phyloP scores from a whole-genome alignment of 2,797 vertebrate genomes.

The Threskiornis aethiopicus region DNA sequence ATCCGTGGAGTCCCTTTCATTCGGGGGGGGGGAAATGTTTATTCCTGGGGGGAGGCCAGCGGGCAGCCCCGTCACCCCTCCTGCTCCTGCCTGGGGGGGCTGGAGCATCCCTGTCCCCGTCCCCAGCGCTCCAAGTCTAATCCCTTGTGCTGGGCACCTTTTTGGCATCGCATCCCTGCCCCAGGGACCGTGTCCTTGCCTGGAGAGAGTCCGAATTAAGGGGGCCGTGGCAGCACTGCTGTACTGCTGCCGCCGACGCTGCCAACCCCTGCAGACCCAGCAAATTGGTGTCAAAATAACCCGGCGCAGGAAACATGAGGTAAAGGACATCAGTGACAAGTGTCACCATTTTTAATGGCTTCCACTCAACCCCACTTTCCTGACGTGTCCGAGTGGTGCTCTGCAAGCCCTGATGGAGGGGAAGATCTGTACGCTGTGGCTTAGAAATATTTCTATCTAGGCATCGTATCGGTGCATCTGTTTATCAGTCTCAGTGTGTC shows the following conservation, averaged over 20 bases:
- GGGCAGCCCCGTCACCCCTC: accelerated
- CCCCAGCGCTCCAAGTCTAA: accelerated
- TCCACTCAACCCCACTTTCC: background rate
- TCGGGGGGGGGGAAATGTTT: background rate
- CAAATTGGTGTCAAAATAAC: no score
- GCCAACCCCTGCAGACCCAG: accelerated
- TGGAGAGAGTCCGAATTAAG: accelerated
- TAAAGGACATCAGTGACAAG: background rate
- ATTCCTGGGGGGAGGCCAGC: no score
- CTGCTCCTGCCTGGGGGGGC: background rate
- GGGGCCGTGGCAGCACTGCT: background rate
- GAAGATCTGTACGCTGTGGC: background rate
- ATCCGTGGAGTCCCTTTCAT: constrained; percentile 73
- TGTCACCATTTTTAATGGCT: background rate
- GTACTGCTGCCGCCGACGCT: background rate
- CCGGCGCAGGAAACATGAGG: accelerated
- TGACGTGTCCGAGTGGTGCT: accelerated
- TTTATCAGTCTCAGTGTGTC: background rate
- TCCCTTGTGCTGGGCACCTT: background rate
- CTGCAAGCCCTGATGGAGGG: background rate
- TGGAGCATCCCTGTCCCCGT: background rate
- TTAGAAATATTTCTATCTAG: background rate
- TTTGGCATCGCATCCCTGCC: background rate
- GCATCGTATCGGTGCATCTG: accelerated
- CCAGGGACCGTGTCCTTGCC: background rate